Conservation (phyloP, 2,888 invertebrate genomes). For the Thumatha senex region DNA sequence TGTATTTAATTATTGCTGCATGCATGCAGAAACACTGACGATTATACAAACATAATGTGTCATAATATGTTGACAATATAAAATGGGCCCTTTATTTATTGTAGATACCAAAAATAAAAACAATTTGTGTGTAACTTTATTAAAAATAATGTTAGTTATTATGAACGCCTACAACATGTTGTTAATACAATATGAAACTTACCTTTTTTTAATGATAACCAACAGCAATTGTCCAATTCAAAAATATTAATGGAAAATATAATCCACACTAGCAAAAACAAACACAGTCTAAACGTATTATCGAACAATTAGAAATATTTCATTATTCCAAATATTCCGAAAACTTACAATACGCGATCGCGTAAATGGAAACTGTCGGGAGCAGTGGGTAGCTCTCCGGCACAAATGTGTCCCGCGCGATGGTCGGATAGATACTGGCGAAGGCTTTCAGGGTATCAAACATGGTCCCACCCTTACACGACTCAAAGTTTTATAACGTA, state of each 20-base stretch:
- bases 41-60: too few species aligned
- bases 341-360: slow-evolving; percentile 26
- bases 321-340: not conserved
- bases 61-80: too few species aligned
- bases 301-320: slow-evolving; percentile 3
- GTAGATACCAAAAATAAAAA: too few species aligned
- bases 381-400: slow-evolving; percentile 3
- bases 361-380: slow-evolving; percentile 14
- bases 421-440: slow-evolving; percentile 33
- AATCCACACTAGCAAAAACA: slow-evolving; percentile 12
- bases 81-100: too few species aligned
- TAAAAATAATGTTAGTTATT: too few species aligned
- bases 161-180: too few species aligned
- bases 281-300: slow-evolving; percentile 14
- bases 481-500: slow-evolving; percentile 20
- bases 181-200: not conserved
- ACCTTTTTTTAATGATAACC: slow-evolving; percentile 2
- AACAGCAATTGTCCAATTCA: slow-evolving; percentile 1
- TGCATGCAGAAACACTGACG: too few species aligned
- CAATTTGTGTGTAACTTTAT: too few species aligned
- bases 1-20: too few species aligned
- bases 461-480: slow-evolving; percentile 7
- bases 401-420: slow-evolving; percentile 19
- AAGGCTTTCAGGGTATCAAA: slow-evolving; percentile 7
- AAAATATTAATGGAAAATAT: slow-evolving; percentile 2